A percentile compares a stretch with the other conserved stretches of the same genome.
Evolutionary conservation across 2,797 vertebrate species (phyloP).

Genomic region (Dipus sagitta): DNA sequence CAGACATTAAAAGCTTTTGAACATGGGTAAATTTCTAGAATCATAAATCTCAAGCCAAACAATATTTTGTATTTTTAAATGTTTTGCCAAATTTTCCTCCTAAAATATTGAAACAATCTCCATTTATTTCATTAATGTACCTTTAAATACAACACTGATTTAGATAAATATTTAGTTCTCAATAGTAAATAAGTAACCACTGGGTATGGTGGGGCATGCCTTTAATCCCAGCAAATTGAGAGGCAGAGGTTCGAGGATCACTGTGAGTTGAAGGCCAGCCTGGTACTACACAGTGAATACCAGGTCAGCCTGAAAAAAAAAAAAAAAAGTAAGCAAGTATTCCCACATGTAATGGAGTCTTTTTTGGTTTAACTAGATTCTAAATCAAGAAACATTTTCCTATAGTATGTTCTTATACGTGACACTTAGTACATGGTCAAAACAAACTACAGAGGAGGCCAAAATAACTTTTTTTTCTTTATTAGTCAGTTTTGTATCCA

Average conservation of each 20-base stretch:
- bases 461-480: too few species aligned
- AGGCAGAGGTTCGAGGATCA: too few species aligned
- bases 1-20: conserved; percentile 4
- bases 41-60: background rate
- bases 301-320: too few species aligned
- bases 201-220: too few species aligned
- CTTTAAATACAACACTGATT: conserved; percentile 9
- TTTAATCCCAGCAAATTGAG: too few species aligned
- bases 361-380: background rate
- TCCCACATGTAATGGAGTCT: too few species aligned
- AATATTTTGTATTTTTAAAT: background rate
- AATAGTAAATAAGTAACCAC: background rate
- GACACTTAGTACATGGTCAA: background rate
- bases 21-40: conserved; percentile 45
- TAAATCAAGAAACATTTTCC: conserved; percentile 50
- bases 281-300: too few species aligned
- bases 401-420: background rate
- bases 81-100: conserved; percentile 1
- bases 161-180: conserved; percentile 23
- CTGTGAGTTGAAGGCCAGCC: too few species aligned
- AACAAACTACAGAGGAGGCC: background rate
- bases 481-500: too few species aligned
- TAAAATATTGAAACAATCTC: background rate
- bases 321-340: too few species aligned
- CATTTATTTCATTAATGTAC: background rate